phyloP scores from a whole-genome alignment of 2,888 invertebrate genomes.

The Erebia palarica region DNA sequence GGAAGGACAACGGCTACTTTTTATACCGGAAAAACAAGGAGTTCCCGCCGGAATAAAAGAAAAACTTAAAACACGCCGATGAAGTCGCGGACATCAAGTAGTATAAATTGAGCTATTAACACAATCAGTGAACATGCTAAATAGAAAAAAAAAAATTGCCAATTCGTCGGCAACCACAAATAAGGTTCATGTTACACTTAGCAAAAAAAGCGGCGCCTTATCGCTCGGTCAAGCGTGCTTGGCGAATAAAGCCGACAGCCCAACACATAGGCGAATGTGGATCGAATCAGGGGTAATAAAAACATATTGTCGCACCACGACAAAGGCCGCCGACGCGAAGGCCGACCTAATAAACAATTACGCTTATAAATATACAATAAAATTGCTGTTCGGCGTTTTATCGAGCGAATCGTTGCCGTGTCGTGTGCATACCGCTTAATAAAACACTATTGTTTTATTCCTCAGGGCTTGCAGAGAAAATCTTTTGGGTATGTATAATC shows the following conservation, averaged over 20 bases:
- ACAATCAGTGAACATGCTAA: neutral
- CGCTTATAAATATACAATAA: conserved; percentile 70
- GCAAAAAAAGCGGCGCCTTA: conserved; percentile 26
- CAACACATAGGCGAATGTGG: conserved; percentile 45
- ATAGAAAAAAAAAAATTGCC: conserved; percentile 4
- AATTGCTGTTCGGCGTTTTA: conserved; percentile 64
- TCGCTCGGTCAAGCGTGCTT: conserved; percentile 48
- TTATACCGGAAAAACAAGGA: no score
- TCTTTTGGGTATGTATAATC: neutral
- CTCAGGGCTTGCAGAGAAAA: conserved; percentile 12
- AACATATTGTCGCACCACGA: conserved; percentile 59
- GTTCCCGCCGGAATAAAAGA: no score
- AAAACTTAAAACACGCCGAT: no score
- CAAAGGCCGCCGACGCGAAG: conserved; percentile 56
- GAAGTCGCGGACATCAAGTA: no score
- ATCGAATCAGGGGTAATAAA: conserved; percentile 68
- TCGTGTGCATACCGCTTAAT: conserved; percentile 29
- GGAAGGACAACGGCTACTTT: no score
- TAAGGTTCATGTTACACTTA: conserved; percentile 15
- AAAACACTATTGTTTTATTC: conserved; percentile 23
- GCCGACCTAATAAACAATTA: conserved; percentile 74
- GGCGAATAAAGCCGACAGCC: conserved; percentile 43
- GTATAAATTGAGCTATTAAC: no score
- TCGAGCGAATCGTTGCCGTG: conserved; percentile 56
- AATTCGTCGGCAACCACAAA: neutral